Base-by-base conservation (phyloP, 2,888 invertebrate genomes). In the Latrodectus elegans region DNA sequence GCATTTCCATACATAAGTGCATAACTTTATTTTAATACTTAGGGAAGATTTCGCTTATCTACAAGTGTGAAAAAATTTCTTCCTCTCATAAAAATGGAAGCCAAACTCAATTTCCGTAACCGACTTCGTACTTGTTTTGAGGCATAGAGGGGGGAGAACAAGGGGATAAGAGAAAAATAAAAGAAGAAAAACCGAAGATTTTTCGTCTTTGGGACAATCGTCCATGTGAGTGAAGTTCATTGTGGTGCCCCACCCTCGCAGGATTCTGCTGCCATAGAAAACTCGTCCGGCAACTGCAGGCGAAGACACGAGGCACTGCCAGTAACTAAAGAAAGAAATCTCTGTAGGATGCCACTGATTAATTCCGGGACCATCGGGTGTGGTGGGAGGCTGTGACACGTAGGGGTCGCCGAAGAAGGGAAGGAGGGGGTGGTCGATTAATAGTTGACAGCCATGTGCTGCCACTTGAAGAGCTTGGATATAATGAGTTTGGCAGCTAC, bases 361-460 rank as follows among this genome's bases (percentile, higher is more conserved):
- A 86, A 86, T 86, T 86, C 85, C 70, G 83, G 83, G 83, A 64
- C 53, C 53, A 60, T 70, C 84, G 52, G 71, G 75, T 72, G 85
- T 79, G 85, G 74, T 70, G 73, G 74, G 67, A 26, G 65, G 74
- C 26, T 49, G 51, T 17, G 49, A 52, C 51, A 53, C 73, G 73
- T 55, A 64, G 38, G 6, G 38, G 38, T 38, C 38, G 38, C 38
- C 38, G 4, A 4, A 38, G 38, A 38, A 22, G 12, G 75, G 60
- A 38, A 22, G 70, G 74, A 65, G 71, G 77, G n/a, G 51, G 64
- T 67, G 64, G 81, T 51, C 84, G 84, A 84, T 84, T 84, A 84
- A 84, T 73, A 73, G 70, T 78, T 84, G 84, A 84, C 84, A 84
- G 73, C 76, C 84, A 67, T 78, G 64, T 53, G 84, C 84, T 84